A percentile compares a stretch with the other conserved stretches of the same genome.
These are phyloP conservation scores for Drosophila sordidula DNA, from an alignment of 2,888 invertebrate genomes.

Conservation along the genomic window DNA sequence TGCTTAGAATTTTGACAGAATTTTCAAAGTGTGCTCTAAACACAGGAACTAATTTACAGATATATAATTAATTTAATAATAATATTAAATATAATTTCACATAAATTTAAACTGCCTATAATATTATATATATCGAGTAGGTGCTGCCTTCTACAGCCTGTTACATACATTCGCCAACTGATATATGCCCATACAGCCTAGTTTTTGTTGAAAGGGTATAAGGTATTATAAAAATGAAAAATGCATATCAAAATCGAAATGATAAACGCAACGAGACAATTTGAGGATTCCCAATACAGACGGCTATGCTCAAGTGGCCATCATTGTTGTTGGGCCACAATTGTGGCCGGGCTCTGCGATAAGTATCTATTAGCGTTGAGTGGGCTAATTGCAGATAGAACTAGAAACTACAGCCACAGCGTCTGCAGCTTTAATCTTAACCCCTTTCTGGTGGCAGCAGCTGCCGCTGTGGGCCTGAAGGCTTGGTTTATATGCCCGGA, in stretches of 20 bases:
- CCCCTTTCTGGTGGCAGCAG: slow-evolving; percentile 38
- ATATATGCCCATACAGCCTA: background rate
- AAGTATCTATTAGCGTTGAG: slow-evolving; percentile 67
- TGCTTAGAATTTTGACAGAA: too few species aligned
- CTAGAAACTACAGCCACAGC: background rate
- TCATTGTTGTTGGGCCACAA: slow-evolving; percentile 36
- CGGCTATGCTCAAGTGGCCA: slow-evolving; percentile 34
- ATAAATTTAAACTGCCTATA: too few species aligned
- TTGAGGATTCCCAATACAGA: slow-evolving; percentile 12
- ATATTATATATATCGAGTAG: too few species aligned
- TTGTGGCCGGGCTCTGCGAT: slow-evolving; percentile 52
- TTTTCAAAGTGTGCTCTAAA: too few species aligned
- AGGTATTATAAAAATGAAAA: slow-evolving; percentile 4
- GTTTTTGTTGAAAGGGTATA: background rate
- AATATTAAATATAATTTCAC: too few species aligned
- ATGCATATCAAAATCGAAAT: slow-evolving; percentile 64
- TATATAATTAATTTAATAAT: too few species aligned
- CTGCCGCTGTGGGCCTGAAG: slow-evolving; percentile 28
- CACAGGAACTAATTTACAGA: too few species aligned
- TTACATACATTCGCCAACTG: too few species aligned
- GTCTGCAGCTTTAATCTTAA: slow-evolving; percentile 23
- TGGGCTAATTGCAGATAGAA: slow-evolving; percentile 62
- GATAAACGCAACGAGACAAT: slow-evolving; percentile 46
- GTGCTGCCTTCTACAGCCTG: too few species aligned
- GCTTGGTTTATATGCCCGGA: slow-evolving; percentile 16